Conservation (phyloP, 1,140 invertebrate species). For the Drosophila malerkotliana region DNA sequence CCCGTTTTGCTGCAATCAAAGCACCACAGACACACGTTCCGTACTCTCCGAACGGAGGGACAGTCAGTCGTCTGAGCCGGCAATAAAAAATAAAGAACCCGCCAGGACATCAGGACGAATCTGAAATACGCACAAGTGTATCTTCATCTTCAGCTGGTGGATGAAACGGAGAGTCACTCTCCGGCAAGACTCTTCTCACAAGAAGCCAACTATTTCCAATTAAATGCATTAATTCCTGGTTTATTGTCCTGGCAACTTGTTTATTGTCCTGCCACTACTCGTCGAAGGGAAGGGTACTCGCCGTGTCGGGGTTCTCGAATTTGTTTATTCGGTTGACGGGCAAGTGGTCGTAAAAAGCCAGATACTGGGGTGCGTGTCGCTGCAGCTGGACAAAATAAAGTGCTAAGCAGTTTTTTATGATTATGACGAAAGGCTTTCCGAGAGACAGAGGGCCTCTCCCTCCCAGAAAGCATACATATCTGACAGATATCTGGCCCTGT, state of each 20-base stretch:
- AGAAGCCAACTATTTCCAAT: neutral
- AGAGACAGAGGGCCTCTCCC: neutral
- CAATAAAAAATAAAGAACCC: slow-evolving; percentile 34
- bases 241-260: neutral
- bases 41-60: slow-evolving; percentile 10
- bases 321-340: slow-evolving; percentile 45
- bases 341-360: slow-evolving; percentile 46
- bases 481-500: neutral
- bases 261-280: neutral
- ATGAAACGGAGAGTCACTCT: too few relatives aligned
- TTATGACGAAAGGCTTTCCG: slow-evolving; percentile 59
- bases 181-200: neutral
- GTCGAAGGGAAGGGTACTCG: neutral
- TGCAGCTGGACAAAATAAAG: slow-evolving; percentile 42
- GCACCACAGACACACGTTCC: slow-evolving; percentile 44
- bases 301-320: slow-evolving; percentile 26
- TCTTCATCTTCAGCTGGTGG: neutral
- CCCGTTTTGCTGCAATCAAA: slow-evolving; percentile 69
- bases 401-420: slow-evolving; percentile 69
- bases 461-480: neutral
- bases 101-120: slow-evolving; percentile 17
- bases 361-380: slow-evolving; percentile 21
- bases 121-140: slow-evolving; percentile 19
- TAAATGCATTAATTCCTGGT: neutral
- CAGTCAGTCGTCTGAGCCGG: slow-evolving; percentile 26